Base-by-base conservation (phyloP, 2,888 invertebrate species). In the Tridacna gigas region DNA sequence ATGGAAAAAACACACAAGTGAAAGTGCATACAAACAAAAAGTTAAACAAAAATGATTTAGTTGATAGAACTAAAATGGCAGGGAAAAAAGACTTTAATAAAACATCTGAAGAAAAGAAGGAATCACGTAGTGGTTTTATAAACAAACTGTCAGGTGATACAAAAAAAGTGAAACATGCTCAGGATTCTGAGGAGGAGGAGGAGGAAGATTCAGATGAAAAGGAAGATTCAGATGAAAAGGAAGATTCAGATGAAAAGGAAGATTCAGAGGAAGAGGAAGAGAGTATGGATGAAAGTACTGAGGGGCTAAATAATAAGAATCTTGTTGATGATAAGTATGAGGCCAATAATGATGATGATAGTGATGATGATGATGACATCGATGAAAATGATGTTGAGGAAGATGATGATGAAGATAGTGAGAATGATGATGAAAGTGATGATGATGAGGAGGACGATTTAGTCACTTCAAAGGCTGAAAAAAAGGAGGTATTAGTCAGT, bases 341-440 rank as follows among this genome's bases (percentile, higher is more conserved):
- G 15, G 63, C 12, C 22, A 22, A 13, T 20, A 22, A 25, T 63
- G 63, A 25, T 22, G 25, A 22, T 63, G 63, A 25, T 22, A 9
- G 4, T 2, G 63, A 63, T 2, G 63, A 63, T 20, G 63, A 22
- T 22, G 25, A 22, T 63, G 63, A 63, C 13, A 22, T n/a, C 3
- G 63, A 63, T 22, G 22, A 63, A 25, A 22, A 63, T 22, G 63
- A 63, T 22, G 63, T n/a, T 7, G 63, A 63, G n/a, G 63, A 13
- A 25, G 63, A 63, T 22, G 63, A 63, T 20, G 63, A 63, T 22
- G 63, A 63, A 25, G 63, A 63, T 22, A 22, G 22, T 63, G 63
- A 63, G n/a, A 22, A 13, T 22, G 22, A 63, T 22, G 63, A 63
- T 20, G 63, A 9, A 25, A 22, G 13, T 22, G 63, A 63, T 20